phyloP scores from a whole-genome alignment of 2,797 vertebrate species.

The Alcedo atthis region DNA sequence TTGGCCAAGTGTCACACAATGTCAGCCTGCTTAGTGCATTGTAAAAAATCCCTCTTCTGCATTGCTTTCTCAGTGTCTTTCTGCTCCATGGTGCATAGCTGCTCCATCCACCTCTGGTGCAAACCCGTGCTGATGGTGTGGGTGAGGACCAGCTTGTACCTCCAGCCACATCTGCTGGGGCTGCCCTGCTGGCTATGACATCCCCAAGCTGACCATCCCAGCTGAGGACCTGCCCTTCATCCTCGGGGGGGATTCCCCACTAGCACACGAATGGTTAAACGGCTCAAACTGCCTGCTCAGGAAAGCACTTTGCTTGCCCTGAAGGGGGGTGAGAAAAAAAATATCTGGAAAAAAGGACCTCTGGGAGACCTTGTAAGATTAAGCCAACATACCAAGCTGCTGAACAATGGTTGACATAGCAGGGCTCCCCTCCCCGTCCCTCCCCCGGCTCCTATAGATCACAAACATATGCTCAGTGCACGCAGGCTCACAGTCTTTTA shows the following conservation, averaged over 20 bases:
- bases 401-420: slow-evolving; percentile 55
- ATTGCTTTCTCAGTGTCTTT: not conserved
- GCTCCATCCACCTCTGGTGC: fast-evolving
- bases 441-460: slow-evolving; percentile 38
- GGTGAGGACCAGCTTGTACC: fast-evolving
- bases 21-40: not conserved
- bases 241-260: fast-evolving
- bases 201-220: fast-evolving
- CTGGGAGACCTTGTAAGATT: slow-evolving; percentile 44
- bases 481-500: not conserved
- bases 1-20: fast-evolving
- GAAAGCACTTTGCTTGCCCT: slow-evolving; percentile 15
- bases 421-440: slow-evolving; percentile 10
- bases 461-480: slow-evolving; percentile 29
- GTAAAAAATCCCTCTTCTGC: fast-evolving
- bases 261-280: not conserved
- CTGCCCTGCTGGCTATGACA: fast-evolving
- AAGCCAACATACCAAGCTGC: slow-evolving; percentile 46
- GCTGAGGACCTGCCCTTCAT: fast-evolving
- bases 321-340: slow-evolving; percentile 4
- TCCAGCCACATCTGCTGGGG: fast-evolving
- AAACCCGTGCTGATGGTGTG: fast-evolving
- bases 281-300: not conserved
- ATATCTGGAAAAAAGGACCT: slow-evolving; percentile 15
- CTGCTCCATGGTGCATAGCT: not conserved